phyloP scores from a whole-genome alignment of 2,113 vertebrate genomes.

The Clarias macrocephalus region DNA sequence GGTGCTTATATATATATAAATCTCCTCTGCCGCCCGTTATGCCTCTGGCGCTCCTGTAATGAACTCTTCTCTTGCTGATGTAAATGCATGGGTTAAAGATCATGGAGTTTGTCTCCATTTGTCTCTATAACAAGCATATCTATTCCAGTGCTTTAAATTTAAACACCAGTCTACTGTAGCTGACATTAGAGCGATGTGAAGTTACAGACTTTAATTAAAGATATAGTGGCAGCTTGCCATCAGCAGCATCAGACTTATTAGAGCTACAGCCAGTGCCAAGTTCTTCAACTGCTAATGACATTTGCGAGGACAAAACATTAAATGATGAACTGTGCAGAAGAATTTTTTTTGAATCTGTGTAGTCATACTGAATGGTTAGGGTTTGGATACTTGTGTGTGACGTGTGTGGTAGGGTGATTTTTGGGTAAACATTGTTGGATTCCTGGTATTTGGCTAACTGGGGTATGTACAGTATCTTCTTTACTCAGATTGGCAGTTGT shows the following conservation, averaged over 20 bases:
- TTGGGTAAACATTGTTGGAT: not conserved
- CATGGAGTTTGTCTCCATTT: not conserved
- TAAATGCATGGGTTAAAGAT: constrained; percentile 47
- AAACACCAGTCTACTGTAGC: not conserved
- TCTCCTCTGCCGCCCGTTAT: constrained; percentile 17
- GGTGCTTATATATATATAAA: no score
- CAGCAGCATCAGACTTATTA: not conserved
- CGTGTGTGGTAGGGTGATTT: not conserved
- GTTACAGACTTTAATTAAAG: not conserved
- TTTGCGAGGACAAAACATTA: not conserved
- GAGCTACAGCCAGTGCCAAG: not conserved
- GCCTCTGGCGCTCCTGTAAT: constrained; percentile 34
- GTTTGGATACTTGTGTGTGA: not conserved
- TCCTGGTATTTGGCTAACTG: not conserved
- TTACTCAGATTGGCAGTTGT: not conserved
- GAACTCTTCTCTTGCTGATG: constrained; percentile 56
- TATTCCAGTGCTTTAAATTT: not conserved
- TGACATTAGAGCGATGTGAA: not conserved
- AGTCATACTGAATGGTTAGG: not conserved
- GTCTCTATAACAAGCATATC: not conserved
- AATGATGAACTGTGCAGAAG: not conserved
- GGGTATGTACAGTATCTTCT: not conserved
- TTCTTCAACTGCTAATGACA: not conserved
- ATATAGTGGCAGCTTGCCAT: not conserved
- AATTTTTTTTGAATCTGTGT: not conserved